phyloP scores from a whole-genome alignment of 2,888 invertebrate species.

The Leucania comma region DNA sequence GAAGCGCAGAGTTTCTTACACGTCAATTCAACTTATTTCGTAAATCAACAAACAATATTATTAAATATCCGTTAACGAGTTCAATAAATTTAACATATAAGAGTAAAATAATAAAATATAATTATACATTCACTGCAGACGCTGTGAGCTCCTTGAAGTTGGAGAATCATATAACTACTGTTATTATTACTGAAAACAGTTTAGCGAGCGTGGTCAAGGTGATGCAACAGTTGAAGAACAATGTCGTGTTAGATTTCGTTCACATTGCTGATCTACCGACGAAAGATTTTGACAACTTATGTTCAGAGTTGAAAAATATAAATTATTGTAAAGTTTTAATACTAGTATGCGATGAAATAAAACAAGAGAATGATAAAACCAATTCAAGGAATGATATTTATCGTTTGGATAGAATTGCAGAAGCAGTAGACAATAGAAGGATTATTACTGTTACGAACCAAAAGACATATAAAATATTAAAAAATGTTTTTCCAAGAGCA shows the following conservation, averaged over 20 bases:
- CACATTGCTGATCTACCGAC: not conserved
- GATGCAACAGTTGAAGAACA: not conserved
- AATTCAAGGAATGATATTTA: not conserved
- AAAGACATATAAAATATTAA: not conserved
- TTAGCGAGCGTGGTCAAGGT: not conserved
- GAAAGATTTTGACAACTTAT: not conserved
- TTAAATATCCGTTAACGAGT: not conserved
- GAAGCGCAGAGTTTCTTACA: not conserved
- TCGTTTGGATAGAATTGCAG: conserved; percentile 6
- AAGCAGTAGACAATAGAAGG: not conserved
- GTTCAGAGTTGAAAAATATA: not conserved
- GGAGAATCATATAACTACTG: not conserved
- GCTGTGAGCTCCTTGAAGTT: not conserved
- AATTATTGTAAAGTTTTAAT: not conserved
- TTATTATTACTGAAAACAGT: not conserved
- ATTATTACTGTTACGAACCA: conserved; percentile 19
- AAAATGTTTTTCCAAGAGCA: conserved; percentile 14
- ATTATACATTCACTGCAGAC: not conserved
- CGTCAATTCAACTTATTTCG: not conserved
- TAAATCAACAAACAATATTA: not conserved
- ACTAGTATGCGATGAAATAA: not conserved
- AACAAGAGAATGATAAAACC: not conserved
- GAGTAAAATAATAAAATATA: not conserved
- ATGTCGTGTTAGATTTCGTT: not conserved
- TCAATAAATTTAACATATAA: not conserved